A percentile compares a stretch with the other conserved stretches of the same genome.
phyloP scores from a whole-genome alignment of 2,797 vertebrate species.

The Triplophysa yarkandensis region DNA sequence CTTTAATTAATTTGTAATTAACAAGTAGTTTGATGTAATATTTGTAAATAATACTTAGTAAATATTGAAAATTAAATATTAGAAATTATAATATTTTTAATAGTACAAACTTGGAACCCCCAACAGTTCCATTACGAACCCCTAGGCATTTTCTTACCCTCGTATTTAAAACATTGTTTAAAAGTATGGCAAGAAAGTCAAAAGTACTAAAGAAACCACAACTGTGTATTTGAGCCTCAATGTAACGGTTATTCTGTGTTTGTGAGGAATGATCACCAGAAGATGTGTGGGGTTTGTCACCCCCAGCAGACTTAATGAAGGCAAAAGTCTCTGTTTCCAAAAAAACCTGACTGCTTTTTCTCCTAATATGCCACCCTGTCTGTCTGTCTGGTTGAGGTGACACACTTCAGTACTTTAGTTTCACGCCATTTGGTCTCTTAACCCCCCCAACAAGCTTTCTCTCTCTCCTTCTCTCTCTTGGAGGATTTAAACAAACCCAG shows the following conservation, averaged over 20 bases:
- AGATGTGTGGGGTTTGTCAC: constrained; percentile 60
- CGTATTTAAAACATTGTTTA: constrained; percentile 1
- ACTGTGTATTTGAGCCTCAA: background rate
- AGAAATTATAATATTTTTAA: background rate
- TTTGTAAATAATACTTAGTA: no score
- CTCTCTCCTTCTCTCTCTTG: constrained; percentile 69
- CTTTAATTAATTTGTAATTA: no score
- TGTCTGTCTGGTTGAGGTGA: constrained; percentile 72
- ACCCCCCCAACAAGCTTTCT: constrained; percentile 50
- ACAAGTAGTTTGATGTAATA: no score
- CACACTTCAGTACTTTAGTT: constrained; percentile 73
- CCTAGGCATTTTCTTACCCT: background rate
- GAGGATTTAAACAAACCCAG: constrained; percentile 85
- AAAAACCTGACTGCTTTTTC: constrained; percentile 59
- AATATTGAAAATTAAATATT: no score
- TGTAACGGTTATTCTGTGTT: background rate
- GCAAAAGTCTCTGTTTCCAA: constrained; percentile 59
- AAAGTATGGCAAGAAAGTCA: constrained; percentile 3
- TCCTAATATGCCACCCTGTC: constrained; percentile 75
- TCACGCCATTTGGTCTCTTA: constrained; percentile 66
- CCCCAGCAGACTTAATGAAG: constrained; percentile 62
- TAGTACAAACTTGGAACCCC: background rate
- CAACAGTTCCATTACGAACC: background rate
- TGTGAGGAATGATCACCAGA: constrained; percentile 75
- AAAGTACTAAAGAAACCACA: constrained; percentile 1